Base-by-base conservation (phyloP, 2,888 invertebrate genomes). In the Cataglyphis altisquamis region DNA sequence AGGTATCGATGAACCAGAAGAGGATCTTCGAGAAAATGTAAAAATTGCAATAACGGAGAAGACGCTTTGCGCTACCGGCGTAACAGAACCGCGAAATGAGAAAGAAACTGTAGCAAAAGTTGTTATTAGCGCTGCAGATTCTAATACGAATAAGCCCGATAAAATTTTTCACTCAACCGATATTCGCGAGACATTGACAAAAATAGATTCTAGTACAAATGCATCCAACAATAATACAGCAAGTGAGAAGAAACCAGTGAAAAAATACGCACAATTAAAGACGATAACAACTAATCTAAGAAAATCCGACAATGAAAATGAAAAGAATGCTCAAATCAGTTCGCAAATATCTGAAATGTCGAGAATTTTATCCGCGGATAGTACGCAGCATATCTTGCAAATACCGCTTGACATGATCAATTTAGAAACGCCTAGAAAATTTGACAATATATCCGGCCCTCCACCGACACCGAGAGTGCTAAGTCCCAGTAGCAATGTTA, bases 401-500 rank as follows among this genome's bases (percentile, higher is more conserved):
- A 55, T 92, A 12, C 86, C 92, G 12, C 86, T 91, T 0, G 88
- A 92, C 32, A 87, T 93, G 66, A 73, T 90, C 8, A 92, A 91
- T 21, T 85, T 94, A 18, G 94, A 93, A 72, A 94, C 94, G 2
- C 94, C 94, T 0, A 89, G 92, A 25, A 94, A 95, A 83, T 84
- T 85, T 0, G 92, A 92, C 18, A 88, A 83, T 12, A 84, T 68
- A 3, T 81, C 87, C 4, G 92, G 90, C 0, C 87, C 94, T 21
- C 95, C 95, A 0, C 93, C 94, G 1, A 95, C 95, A 0, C 94
- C 95, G 8, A 91, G 92, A 72, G 45, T 94, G 18, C 83, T 93
- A 0, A 92, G 92, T 36, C 94, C 95, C 0, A 92, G 88, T 4
- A 93, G 91, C 15, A 92, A 83, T 68, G 82, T 89, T 3, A 87